phyloP scores from a whole-genome alignment of 2,113 vertebrate species.

The Struthio camelus region DNA sequence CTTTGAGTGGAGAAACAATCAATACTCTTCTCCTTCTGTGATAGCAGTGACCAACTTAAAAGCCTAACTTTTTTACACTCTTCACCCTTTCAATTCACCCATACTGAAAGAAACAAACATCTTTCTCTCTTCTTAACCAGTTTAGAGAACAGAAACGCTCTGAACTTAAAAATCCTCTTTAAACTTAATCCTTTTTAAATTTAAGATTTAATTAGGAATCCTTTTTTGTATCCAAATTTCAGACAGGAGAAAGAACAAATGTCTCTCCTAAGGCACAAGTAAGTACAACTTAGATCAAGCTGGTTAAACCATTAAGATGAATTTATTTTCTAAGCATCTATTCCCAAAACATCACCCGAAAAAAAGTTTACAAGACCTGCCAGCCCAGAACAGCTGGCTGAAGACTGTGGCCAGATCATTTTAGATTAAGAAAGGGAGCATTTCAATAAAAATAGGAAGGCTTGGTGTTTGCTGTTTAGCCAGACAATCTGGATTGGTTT shows the following conservation, averaged over 20 bases:
- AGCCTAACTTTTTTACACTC: neutral
- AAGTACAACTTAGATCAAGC: neutral
- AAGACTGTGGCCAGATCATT: neutral
- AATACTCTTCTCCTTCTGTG: neutral
- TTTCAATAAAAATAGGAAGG: neutral
- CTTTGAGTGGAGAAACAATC: neutral
- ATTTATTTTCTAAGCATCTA: neutral
- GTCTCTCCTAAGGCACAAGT: neutral
- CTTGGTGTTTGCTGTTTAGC: neutral
- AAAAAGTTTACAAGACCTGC: neutral
- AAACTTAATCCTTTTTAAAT: neutral
- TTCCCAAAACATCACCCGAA: neutral
- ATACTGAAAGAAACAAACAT: neutral
- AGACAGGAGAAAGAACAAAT: neutral
- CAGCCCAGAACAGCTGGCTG: neutral
- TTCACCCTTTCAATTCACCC: neutral
- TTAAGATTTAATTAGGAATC: neutral
- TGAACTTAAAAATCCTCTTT: neutral
- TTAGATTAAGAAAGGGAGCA: neutral
- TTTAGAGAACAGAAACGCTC: neutral
- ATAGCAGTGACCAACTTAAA: neutral
- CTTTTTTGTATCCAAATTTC: neutral
- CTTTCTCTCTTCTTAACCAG: neutral
- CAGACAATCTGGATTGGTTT: neutral
- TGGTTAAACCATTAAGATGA: neutral